These are phyloP conservation scores for Encarsia formosa DNA, from an alignment of 2,888 invertebrate genomes.

Conservation along the genomic window DNA sequence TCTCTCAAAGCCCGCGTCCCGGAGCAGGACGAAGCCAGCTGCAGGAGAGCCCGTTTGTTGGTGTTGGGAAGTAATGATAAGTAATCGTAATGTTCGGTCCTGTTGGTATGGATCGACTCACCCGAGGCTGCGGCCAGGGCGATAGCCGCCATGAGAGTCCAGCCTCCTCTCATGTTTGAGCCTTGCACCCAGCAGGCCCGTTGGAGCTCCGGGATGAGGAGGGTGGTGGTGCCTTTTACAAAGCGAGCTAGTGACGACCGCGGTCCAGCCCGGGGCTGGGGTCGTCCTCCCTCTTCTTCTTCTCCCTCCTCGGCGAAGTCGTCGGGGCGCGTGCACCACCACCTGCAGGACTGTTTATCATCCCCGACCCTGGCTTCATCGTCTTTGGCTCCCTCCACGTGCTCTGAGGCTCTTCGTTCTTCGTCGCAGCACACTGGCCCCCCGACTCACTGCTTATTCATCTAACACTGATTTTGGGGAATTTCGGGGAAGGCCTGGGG, in stretches of 20 bases:
- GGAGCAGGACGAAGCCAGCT: too few species aligned
- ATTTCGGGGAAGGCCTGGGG: background rate
- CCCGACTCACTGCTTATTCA: too few species aligned
- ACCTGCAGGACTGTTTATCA: background rate
- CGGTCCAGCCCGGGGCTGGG: background rate
- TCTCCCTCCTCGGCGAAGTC: background rate
- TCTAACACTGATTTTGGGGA: too few species aligned
- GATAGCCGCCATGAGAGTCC: constrained; percentile 50
- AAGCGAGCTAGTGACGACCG: background rate
- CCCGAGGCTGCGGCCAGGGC: constrained; percentile 50
- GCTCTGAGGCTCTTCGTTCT: background rate
- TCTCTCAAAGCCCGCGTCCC: too few species aligned
- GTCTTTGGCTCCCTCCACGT: constrained; percentile 1
- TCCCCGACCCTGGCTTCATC: background rate
- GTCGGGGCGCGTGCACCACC: background rate
- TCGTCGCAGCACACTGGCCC: too few species aligned
- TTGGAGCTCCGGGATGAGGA: background rate
- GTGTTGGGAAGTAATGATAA: too few species aligned
- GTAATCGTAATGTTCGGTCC: too few species aligned
- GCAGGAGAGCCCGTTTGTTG: too few species aligned
- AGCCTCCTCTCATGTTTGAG: constrained; percentile 43
- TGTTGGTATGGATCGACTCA: constrained; percentile 35
- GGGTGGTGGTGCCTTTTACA: background rate
- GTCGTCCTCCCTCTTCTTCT: background rate
- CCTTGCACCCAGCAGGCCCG: constrained; percentile 3